Evolutionary conservation across 1,140 invertebrate species (phyloP).

Genomic region (Nasonia giraulti): DNA sequence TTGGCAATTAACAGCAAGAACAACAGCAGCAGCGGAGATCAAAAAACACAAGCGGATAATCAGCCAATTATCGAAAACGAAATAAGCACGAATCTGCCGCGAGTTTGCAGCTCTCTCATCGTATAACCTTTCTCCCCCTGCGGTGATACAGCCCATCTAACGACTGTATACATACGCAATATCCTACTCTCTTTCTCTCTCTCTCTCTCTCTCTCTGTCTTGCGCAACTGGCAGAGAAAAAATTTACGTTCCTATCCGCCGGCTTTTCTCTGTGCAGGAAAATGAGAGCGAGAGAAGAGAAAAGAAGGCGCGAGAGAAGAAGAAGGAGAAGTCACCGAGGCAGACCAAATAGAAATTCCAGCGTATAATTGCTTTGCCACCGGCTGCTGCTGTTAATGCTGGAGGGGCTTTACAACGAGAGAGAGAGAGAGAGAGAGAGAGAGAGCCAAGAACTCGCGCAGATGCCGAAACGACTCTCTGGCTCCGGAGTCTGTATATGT

Average conservation of each 20-base stretch:
- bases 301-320: background rate
- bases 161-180: background rate
- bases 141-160: background rate
- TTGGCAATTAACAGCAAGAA: constrained; percentile 3
- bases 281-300: background rate
- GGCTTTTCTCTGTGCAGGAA: background rate
- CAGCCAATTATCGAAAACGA: constrained; percentile 19
- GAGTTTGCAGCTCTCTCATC: no score
- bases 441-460: constrained; percentile 15
- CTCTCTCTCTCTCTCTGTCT: background rate
- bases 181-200: background rate
- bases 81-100: background rate
- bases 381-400: constrained; percentile 10
- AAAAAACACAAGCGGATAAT: background rate
- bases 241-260: constrained; percentile 18
- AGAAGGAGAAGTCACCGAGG: constrained; percentile 19
- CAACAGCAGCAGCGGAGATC: background rate
- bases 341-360: constrained; percentile 52
- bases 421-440: no score
- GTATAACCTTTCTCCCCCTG: background rate
- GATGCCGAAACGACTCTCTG: background rate
- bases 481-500: no score
- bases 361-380: constrained; percentile 45
- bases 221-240: constrained; percentile 18
- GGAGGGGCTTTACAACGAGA: constrained; percentile 30